Evolutionary conservation across 2,888 invertebrate genomes (phyloP), one percentile per base, ranked within the genome.

Genomic region (Stictocephala bisonia): DNA sequence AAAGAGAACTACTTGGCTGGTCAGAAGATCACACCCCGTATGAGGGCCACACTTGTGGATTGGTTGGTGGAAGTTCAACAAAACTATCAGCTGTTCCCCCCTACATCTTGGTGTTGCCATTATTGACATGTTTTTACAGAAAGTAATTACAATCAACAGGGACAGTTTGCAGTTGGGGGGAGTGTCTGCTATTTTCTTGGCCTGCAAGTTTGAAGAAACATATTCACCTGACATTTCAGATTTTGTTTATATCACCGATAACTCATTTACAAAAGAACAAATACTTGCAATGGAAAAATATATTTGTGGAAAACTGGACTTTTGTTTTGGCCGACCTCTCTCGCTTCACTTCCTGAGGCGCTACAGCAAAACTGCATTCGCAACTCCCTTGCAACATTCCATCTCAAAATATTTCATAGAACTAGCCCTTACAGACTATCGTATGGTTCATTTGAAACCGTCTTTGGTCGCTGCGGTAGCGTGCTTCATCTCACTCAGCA

Each of bases 201-300:
- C 98, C 0, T 90, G 93, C 81, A 99, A 99, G 84, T 97, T 95
- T 81, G 98, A 99, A 85, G 99, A 99, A 86, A 92, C 96, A 81
- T 95, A 92, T 81, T 89, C 93, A 0, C 96, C 97, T 0, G 93
- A 94, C 51, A 88, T 96, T 22, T 86, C 85, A 4, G 98, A 99
- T 84, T 97, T 97, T 85, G 92, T 94, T 13, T 95, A 92, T 82
- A 93, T 98, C 70, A 94, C 96, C 9, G 97, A 96, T 84, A 90
- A 93, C 82, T 90, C 95, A 0, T 98, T 94, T 83, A 88, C 88
- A 2, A 92, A 90, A 80, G 82, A 86, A 1, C 93, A 97, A 79
- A 90, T 98, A 41, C 86, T 93, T 53, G 86, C 87, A 76, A 96
- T 96, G 90, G 98, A 99, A 85, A 85, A 88, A 75, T 86, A 90